phyloP scores from a whole-genome alignment of 2,113 vertebrate species.

The Trichomycterus rosablanca region DNA sequence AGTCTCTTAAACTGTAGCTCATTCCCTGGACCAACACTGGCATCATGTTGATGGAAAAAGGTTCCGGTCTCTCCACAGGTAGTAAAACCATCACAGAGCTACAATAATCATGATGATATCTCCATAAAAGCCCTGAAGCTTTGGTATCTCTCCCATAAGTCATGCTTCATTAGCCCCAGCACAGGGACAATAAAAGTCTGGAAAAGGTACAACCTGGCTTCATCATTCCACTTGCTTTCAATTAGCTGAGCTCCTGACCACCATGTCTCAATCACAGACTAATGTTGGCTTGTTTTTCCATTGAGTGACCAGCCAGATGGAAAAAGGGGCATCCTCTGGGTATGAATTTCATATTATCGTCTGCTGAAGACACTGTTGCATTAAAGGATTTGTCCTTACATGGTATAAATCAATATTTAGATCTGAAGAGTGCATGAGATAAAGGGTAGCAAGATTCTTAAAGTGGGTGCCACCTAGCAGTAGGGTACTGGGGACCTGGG shows the following conservation, averaged over 20 bases:
- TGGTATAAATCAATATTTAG: too few relatives aligned
- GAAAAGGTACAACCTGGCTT: not conserved
- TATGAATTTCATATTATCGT: slow-evolving; percentile 51
- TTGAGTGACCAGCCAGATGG: slow-evolving; percentile 36
- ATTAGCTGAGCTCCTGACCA: slow-evolving; percentile 41
- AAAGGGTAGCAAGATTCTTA: too few relatives aligned
- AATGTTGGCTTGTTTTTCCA: not conserved
- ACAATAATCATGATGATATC: slow-evolving; percentile 68
- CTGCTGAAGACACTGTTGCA: not conserved
- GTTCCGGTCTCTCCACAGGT: not conserved
- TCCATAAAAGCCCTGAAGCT: slow-evolving; percentile 62
- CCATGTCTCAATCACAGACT: not conserved
- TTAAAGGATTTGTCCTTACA: too few relatives aligned
- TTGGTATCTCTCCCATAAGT: not conserved
- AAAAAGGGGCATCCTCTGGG: slow-evolving; percentile 52
- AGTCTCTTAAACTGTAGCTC: too few relatives aligned
- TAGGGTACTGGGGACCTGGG: too few relatives aligned
- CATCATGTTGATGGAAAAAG: not conserved
- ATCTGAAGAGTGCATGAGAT: too few relatives aligned
- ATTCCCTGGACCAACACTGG: not conserved
- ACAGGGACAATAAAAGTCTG: slow-evolving; percentile 4
- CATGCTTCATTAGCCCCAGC: slow-evolving; percentile 64
- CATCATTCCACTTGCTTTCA: slow-evolving; percentile 42
- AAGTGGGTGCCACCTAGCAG: too few relatives aligned
- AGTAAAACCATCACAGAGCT: slow-evolving; percentile 61